Base-by-base conservation (phyloP, 2,888 invertebrate species). In the Lasioglossum vierecki region DNA sequence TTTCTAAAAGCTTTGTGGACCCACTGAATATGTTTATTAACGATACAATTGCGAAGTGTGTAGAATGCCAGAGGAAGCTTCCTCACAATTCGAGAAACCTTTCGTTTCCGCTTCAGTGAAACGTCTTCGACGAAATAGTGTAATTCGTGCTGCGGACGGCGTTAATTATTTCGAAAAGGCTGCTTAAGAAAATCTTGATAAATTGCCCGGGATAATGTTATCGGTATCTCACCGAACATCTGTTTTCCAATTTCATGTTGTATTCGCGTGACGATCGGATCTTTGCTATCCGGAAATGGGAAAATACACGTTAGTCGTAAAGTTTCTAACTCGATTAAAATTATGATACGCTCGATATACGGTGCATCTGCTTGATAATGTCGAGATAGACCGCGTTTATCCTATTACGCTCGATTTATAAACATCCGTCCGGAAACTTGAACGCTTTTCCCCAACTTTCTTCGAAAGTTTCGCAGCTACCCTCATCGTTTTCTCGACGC, bases 321-420 rank as follows among this genome's bases (percentile, higher is more conserved):
- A 46, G 66, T 76, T 66, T 76, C 22, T 35, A 76, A 66, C 30
- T 13, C 30, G 66, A 76, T 76, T 13, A 18, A 49, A 30, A 13
- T 11, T 39, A 60, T 30, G 60, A 76, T 66, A 76, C n/a, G 22
- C 18, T 66, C 44, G 13, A 46, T 66, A 6, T 46, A 4, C 46
- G 35, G 35, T 44, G n/a, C 13, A 26, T 44, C 68, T 22, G 39
- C 39, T 4, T 41, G 22, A 22, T 11, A 39, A 74, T 39, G 11
- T 9, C 4, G 35, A 35, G 30, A 26, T 72, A 44, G 30, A n/a
- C 35, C 8, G 26, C 46, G 26, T n/a, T 35, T 53, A 46, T 46
- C 35, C 30, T 9, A 26, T 63, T 18, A 53, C 53, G 53, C 2
- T 53, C 53, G 9, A 53, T 53, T 53, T 53, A 53, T 53, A 22